These are phyloP conservation scores for Pemphigus obesinymphae DNA, from an alignment of 1,140 invertebrate species.

Conservation along the genomic window DNA sequence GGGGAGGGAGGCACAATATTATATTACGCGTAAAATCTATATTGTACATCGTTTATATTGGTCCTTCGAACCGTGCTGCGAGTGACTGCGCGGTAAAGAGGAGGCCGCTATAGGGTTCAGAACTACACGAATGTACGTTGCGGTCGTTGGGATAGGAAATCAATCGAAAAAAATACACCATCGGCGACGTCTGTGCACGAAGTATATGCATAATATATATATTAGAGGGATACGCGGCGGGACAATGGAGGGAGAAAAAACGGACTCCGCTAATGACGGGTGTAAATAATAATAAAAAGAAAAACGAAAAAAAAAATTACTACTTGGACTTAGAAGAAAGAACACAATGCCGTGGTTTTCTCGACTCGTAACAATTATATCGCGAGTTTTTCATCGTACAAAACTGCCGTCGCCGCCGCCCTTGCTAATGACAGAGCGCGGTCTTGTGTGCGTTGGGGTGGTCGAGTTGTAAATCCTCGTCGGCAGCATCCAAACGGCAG, in stretches of 20 bases:
- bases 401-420: neutral
- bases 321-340: neutral
- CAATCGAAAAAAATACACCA: neutral
- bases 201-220: neutral
- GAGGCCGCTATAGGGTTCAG: too few relatives aligned
- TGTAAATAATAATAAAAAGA: neutral
- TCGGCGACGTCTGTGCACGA: neutral
- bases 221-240: too few relatives aligned
- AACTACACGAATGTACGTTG: neutral
- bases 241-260: neutral
- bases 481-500: neutral
- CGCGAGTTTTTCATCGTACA: too few relatives aligned
- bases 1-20: too few relatives aligned
- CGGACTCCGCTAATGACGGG: neutral
- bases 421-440: neutral
- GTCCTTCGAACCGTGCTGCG: too few relatives aligned
- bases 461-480: neutral
- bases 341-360: too few relatives aligned
- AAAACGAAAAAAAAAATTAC: neutral
- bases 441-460: neutral
- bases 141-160: neutral
- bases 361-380: too few relatives aligned
- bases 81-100: too few relatives aligned
- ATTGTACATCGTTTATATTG: too few relatives aligned
- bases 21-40: too few relatives aligned